These are phyloP conservation scores for Leptinotarsa tumamoca DNA, from an alignment of 2,888 invertebrate genomes.

Conservation along the genomic window DNA sequence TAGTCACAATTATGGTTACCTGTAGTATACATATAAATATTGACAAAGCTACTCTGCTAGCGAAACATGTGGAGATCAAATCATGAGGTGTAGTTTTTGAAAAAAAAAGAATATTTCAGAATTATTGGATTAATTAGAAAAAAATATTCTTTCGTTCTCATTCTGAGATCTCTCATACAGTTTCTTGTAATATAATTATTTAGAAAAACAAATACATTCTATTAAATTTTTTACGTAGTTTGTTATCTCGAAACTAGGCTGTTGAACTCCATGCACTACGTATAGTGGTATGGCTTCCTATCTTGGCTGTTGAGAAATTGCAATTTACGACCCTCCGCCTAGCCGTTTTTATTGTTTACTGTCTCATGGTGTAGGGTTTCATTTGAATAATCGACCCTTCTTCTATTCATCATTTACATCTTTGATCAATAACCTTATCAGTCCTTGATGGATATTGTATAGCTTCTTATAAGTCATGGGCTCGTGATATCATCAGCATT, in stretches of 20 bases:
- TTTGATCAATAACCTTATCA: conserved; percentile 61
- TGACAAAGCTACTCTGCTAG: too few species aligned
- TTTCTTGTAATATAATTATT: too few species aligned
- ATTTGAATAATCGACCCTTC: conserved; percentile 61
- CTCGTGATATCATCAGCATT: conserved; percentile 57
- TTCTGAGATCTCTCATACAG: too few species aligned
- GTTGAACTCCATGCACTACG: neutral
- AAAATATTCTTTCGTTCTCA: too few species aligned
- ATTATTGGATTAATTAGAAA: too few species aligned
- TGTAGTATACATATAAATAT: too few species aligned
- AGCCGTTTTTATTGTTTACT: conserved; percentile 59
- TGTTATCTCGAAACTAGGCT: neutral
- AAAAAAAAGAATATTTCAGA: too few species aligned
- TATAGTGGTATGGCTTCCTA: conserved; percentile 36
- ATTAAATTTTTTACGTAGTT: neutral
- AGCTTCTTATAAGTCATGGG: conserved; percentile 58
- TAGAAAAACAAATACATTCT: neutral
- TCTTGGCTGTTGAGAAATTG: conserved; percentile 51
- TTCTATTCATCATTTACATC: conserved; percentile 59
- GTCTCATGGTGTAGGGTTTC: conserved; percentile 52
- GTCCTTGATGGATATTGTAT: conserved; percentile 56
- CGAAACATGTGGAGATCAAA: too few species aligned
- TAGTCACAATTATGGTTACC: too few species aligned
- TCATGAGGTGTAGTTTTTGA: too few species aligned
- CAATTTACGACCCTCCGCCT: conserved; percentile 58